These are phyloP conservation scores for Gryllus longicercus DNA, from an alignment of 2,888 invertebrate genomes.

Conservation along the genomic window DNA sequence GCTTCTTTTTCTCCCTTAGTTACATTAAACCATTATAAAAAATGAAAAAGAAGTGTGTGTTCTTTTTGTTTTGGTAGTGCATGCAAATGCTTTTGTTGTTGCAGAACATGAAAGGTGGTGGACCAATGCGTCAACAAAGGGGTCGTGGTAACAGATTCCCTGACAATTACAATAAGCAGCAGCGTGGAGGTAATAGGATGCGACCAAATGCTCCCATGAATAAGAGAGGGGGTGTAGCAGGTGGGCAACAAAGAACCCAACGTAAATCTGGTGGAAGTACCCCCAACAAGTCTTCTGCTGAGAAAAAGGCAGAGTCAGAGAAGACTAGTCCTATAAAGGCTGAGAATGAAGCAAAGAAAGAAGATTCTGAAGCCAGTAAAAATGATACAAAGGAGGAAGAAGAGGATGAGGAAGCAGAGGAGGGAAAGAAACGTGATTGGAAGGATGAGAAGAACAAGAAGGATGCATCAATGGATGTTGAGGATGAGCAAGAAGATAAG, in stretches of 20 bases:
- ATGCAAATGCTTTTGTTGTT: background rate
- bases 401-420: slow-evolving; percentile 33
- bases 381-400: slow-evolving; percentile 26
- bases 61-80: too few relatives aligned
- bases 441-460: slow-evolving; percentile 44
- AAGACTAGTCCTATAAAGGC: background rate
- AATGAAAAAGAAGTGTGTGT: too few relatives aligned
- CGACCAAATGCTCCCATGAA: background rate
- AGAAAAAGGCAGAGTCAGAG: background rate
- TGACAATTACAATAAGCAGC: background rate
- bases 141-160: background rate
- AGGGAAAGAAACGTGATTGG: slow-evolving; percentile 46
- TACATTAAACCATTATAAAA: too few relatives aligned
- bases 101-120: background rate
- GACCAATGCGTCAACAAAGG: background rate
- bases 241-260: background rate
- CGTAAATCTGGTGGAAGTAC: background rate
- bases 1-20: too few relatives aligned
- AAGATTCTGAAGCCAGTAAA: background rate
- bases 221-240: background rate
- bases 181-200: background rate
- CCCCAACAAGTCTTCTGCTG: background rate
- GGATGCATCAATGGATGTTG: slow-evolving; percentile 34
- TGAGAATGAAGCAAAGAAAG: background rate
- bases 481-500: slow-evolving; percentile 29